Evolutionary conservation across 1,140 invertebrate species (phyloP), one percentile per base, ranked within the genome.

Genomic region (Tetragnatha versicolor): DNA sequence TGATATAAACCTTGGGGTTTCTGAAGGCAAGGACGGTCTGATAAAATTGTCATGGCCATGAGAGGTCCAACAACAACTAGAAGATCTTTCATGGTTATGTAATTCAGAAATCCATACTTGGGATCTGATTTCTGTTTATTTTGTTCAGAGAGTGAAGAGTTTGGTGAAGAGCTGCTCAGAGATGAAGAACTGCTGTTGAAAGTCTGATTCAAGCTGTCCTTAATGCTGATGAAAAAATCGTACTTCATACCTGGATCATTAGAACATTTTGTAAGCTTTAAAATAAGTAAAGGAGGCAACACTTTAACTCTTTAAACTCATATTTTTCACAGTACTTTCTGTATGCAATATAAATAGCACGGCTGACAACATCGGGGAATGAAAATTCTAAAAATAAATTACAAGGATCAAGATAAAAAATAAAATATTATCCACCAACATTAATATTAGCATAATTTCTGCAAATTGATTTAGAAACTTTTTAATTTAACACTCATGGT

Each of bases 141-240:
- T 42, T 65, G 39, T 25, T 53, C 60, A 45, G 25, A 27, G 6
- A 51, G 39, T 55, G 47, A 55, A 49, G 20, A 39, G 27, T n/a
- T 42, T 6, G 60, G 33, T 22, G 47, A 77, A 29, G 60, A 9
- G 53, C 35, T 76, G 5, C 25, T 73, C 9, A 73, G 9, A 29
- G 70, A 45, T 61, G 70, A 73, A 60, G 29, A 29, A 22, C 60
- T 76, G 42, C 35, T 73, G 27, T 39, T 60, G 0, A 60, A 27
- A 31, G 53, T 60, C 27, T 73, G 47, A n/a, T 55, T 51, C 10
- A 31, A 31, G 12, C 29, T 73, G 31, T 60, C 51, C 49, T 25
- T 27, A n/a, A 75, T 35, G 39, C 72, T 75, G n/a, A 75, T 29
- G 37, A 75, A 75, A 63, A 75, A 75, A 14, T 49, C 20, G 25